Conservation (phyloP, 2,797 vertebrate genomes). For the Xiphorhynchus erythropygius region DNA sequence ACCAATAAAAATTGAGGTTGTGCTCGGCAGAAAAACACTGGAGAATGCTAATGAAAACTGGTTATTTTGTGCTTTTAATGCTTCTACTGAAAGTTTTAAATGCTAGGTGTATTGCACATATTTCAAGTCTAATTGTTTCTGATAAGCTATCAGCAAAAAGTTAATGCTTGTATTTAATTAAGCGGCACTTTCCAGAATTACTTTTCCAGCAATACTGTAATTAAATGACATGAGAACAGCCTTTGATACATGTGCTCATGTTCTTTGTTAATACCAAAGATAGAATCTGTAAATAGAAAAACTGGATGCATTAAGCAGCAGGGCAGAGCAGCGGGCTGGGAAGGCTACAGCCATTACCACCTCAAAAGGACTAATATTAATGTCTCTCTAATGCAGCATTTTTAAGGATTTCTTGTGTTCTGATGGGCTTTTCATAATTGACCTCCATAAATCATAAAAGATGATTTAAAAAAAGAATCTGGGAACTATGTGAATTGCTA, state of each 20-base stretch:
- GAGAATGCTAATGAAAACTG: background rate
- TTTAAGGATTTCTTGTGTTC: constrained; percentile 48
- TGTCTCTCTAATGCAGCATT: constrained; percentile 50
- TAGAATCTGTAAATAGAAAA: constrained; percentile 45
- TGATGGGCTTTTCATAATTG: constrained; percentile 50
- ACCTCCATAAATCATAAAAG: constrained; percentile 51
- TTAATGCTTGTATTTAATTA: constrained; percentile 58
- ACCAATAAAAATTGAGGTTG: background rate
- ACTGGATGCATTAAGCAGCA: constrained; percentile 14
- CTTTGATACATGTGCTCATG: constrained; percentile 10
- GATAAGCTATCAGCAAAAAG: constrained; percentile 40
- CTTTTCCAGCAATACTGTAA: constrained; percentile 8
- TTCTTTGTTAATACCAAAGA: constrained; percentile 42
- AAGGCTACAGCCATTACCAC: constrained; percentile 35
- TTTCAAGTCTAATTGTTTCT: constrained; percentile 55
- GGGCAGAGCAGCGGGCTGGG: background rate
- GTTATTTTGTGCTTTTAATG: background rate
- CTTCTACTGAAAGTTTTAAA: background rate
- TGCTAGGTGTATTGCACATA: background rate
- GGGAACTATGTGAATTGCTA: constrained; percentile 48
- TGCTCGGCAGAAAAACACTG: background rate
- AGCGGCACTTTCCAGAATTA: constrained; percentile 61
- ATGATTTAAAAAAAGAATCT: constrained; percentile 25
- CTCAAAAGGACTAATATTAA: constrained; percentile 28
- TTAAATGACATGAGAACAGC: constrained; percentile 2